Conservation (phyloP, 1,140 invertebrate species). For the Trachymyrmex septentrionalis region DNA sequence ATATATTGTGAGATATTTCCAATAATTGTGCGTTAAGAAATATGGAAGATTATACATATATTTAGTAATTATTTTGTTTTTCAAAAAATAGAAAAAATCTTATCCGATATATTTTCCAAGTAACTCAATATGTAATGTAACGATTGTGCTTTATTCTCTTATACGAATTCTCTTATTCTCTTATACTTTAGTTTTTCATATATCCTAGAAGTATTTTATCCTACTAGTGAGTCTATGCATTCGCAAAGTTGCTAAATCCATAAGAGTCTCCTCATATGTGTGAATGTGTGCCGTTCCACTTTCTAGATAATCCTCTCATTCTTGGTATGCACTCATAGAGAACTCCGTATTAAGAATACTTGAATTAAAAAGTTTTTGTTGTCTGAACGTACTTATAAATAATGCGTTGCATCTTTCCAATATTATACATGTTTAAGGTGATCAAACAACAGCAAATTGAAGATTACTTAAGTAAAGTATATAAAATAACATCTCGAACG, state of each 20-base stretch:
- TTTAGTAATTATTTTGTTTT: background rate
- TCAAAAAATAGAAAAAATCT: background rate
- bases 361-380: constrained; percentile 36
- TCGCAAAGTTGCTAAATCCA: constrained; percentile 23
- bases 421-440: background rate
- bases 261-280: background rate
- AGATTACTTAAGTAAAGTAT: no score
- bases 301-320: constrained; percentile 33
- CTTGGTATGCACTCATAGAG: background rate
- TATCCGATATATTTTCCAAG: background rate
- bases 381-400: background rate
- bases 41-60: background rate
- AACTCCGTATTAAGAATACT: constrained; percentile 29
- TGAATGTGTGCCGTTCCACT: constrained; percentile 14
- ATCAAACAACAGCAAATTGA: background rate
- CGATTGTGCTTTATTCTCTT: background rate
- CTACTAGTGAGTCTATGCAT: background rate
- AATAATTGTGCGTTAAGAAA: background rate
- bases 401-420: background rate
- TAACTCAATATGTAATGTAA: background rate
- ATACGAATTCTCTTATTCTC: background rate
- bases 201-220: constrained; percentile 4
- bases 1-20: background rate
- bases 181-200: background rate
- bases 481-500: background rate